Evolutionary conservation across 2,797 vertebrate genomes (phyloP).

Genomic region (Pogoniulus pusillus): DNA sequence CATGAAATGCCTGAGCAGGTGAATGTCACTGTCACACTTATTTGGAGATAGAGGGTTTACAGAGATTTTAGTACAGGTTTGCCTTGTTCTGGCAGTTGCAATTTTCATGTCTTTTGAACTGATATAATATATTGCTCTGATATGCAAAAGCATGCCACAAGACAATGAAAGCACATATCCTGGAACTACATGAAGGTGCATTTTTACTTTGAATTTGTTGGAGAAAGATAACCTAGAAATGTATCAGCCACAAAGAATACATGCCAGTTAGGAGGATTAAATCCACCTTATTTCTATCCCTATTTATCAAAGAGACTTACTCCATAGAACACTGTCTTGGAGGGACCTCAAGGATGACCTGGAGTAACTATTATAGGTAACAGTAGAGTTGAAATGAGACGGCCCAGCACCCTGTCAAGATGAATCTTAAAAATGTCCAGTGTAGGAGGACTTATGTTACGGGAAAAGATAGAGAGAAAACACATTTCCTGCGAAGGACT

Average conservation of each 20-base stretch:
- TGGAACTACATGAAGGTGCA: not conserved
- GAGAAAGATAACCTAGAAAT: not conserved
- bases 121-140: not conserved
- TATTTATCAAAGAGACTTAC: not conserved
- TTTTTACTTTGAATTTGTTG: not conserved
- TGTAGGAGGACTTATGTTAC: no score
- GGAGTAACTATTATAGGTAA: no score
- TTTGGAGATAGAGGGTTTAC: not conserved
- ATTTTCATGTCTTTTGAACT: slow-evolving; percentile 15
- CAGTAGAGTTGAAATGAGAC: no score
- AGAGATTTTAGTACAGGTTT: not conserved
- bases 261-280: not conserved
- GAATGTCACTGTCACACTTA: not conserved
- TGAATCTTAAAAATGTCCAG: no score
- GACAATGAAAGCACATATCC: not conserved
- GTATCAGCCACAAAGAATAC: not conserved
- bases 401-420: no score
- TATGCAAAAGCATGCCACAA: not conserved
- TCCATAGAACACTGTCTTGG: no score
- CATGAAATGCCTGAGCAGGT: not conserved
- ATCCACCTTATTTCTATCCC: not conserved
- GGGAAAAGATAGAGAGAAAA: not conserved
- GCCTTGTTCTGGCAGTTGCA: not conserved
- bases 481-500: not conserved
- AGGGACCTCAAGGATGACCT: no score